Conservation (phyloP, 2,888 invertebrate species). For the Acleris sparsana region DNA sequence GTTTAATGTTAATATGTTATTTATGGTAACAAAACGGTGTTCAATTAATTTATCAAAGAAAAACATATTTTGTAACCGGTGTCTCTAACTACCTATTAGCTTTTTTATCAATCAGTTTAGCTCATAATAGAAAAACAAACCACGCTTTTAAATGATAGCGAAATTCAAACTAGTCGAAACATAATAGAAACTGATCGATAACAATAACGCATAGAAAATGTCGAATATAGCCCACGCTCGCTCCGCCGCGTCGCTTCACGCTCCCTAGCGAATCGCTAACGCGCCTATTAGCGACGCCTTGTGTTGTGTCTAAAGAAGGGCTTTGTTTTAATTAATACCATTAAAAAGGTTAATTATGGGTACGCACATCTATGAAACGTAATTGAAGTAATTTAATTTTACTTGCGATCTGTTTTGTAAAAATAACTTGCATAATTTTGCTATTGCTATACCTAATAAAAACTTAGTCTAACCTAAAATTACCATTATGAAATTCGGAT, state of each 20-base stretch:
- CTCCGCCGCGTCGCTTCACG: slow-evolving; percentile 15
- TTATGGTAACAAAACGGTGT: too few species aligned
- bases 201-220: not conserved
- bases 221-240: not conserved
- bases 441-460: too few species aligned
- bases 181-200: not conserved
- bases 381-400: not conserved
- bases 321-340: slow-evolving; percentile 28
- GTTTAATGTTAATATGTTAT: too few species aligned
- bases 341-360: slow-evolving; percentile 19
- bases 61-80: too few species aligned
- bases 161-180: not conserved
- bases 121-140: too few species aligned
- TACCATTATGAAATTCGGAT: too few species aligned
- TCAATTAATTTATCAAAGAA: too few species aligned
- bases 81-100: too few species aligned
- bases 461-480: too few species aligned
- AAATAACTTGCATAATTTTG: too few species aligned
- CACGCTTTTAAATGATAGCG: not conserved
- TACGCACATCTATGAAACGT: slow-evolving; percentile 1
- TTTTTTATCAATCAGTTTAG: too few species aligned
- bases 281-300: slow-evolving; percentile 20
- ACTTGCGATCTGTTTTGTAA: too few species aligned
- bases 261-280: slow-evolving; percentile 32
- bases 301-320: slow-evolving; percentile 10